Percentiles rank a stretch among this genome's conserved stretches.
Evolutionary conservation across 2,888 invertebrate genomes (phyloP).

Genomic region (Molanna angustata): DNA sequence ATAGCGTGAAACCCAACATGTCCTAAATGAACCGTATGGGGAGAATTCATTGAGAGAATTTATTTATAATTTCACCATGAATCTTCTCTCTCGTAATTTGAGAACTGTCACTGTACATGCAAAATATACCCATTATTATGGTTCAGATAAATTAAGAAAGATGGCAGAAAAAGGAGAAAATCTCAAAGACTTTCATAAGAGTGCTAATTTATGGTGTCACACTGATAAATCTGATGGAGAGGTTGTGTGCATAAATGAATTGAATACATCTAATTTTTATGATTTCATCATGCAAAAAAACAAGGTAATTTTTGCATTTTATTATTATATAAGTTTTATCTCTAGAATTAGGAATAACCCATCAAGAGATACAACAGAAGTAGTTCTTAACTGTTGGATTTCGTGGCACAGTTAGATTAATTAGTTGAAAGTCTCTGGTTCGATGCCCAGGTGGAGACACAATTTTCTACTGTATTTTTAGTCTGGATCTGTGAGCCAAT

Average conservation of each 20-base stretch:
- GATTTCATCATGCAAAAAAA: conserved; percentile 57
- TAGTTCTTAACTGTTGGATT: too few relatives aligned
- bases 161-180: conserved; percentile 37
- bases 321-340: background rate
- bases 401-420: too few relatives aligned
- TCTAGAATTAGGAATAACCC: too few relatives aligned
- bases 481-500: too few relatives aligned
- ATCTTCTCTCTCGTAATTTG: conserved; percentile 44
- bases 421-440: too few relatives aligned
- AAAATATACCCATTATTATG: conserved; percentile 48
- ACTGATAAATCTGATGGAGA: conserved; percentile 31
- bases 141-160: conserved; percentile 35
- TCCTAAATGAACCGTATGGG: conserved; percentile 55
- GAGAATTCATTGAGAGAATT: conserved; percentile 53
- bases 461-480: too few relatives aligned
- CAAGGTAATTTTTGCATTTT: conserved; percentile 48
- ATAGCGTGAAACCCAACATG: conserved; percentile 68
- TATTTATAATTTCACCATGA: conserved; percentile 53
- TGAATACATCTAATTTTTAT: conserved; percentile 65
- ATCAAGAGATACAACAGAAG: too few relatives aligned
- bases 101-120: conserved; percentile 44
- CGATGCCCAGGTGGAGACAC: too few relatives aligned
- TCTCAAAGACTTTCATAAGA: conserved; percentile 34
- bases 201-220: conserved; percentile 16
- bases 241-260: conserved; percentile 58